Evolutionary conservation across 2,888 invertebrate species (phyloP).

Genomic region (Erebia epiphron): DNA sequence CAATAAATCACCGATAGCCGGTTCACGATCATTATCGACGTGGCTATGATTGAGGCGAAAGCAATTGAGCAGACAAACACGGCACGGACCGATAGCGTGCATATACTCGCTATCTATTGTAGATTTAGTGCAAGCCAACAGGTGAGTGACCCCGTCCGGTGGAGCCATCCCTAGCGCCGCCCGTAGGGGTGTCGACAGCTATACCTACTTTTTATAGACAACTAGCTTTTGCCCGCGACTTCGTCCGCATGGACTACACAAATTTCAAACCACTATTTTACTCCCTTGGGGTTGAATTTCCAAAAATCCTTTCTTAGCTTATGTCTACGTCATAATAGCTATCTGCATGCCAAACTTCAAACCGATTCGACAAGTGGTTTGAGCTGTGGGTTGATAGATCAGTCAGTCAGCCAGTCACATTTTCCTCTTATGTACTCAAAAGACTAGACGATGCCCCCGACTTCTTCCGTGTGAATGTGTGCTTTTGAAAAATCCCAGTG

Average conservation of each 20-base stretch:
- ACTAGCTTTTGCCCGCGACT: not conserved
- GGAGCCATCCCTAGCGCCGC: not conserved
- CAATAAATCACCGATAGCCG: not conserved
- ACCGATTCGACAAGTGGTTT: no score
- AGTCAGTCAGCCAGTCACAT: no score
- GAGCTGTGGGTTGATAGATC: no score
- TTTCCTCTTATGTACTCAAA: no score
- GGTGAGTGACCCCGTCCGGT: slow-evolving; percentile 3
- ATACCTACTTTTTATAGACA: not conserved
- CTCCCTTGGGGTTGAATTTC: not conserved
- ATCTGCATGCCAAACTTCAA: no score
- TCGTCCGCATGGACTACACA: no score
- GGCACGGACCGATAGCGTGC: not conserved
- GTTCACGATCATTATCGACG: not conserved
- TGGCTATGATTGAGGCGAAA: not conserved
- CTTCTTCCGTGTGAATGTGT: not conserved
- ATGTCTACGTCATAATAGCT: no score
- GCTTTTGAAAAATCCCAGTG: not conserved
- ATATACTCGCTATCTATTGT: not conserved
- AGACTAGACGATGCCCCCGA: not conserved
- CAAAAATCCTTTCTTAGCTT: no score
- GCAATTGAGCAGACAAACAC: not conserved
- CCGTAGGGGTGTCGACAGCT: not conserved
- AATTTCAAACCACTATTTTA: no score
- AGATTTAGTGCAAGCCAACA: not conserved